phyloP scores from a whole-genome alignment of 2,113 vertebrate species.

The Choloepus hoffmanni region DNA sequence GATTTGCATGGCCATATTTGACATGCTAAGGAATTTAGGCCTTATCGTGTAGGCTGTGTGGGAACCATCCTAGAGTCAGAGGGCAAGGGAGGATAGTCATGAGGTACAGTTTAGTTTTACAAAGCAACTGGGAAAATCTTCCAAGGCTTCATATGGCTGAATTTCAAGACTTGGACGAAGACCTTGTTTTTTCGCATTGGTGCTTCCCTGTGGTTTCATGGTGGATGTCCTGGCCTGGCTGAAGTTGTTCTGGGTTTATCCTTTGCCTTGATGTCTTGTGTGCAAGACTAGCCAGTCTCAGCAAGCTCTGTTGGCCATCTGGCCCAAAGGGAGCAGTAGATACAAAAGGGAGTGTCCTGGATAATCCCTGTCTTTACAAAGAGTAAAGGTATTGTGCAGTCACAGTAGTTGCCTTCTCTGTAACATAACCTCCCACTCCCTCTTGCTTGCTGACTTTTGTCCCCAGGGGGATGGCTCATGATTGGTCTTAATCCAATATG shows the following conservation, averaged over 20 bases:
- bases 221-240: neutral
- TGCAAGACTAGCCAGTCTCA: neutral
- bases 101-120: neutral
- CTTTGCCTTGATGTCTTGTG: neutral
- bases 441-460: neutral
- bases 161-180: neutral
- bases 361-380: neutral
- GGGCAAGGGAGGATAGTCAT: neutral
- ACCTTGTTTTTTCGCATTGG: neutral
- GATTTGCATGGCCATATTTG: neutral
- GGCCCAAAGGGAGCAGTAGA: neutral
- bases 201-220: neutral
- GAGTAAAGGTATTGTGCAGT: neutral
- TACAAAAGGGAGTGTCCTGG: neutral
- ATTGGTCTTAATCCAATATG: neutral
- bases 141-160: neutral
- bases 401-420: neutral
- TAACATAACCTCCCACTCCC: neutral
- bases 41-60: neutral
- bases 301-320: neutral
- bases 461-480: neutral
- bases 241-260: neutral
- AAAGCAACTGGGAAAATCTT: neutral
- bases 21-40: neutral
- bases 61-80: neutral